phyloP scores from a whole-genome alignment of 2,888 invertebrate genomes.

The Tipula vernalis region DNA sequence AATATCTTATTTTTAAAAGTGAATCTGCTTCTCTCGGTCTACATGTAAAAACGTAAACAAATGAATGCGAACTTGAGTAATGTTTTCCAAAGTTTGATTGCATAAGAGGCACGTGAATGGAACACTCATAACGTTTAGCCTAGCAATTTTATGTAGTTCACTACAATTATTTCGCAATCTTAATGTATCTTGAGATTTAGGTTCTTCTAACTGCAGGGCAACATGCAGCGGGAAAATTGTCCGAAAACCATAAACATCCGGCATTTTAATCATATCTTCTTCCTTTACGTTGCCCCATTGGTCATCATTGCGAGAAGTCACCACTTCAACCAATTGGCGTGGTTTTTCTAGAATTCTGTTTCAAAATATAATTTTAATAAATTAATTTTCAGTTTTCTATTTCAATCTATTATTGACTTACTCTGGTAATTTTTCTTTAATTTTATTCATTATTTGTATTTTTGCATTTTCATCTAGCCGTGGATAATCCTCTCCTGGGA shows the following conservation, averaged over 20 bases:
- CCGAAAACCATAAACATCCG: conserved; percentile 29
- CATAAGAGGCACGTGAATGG: conserved; percentile 8
- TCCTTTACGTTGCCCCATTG: conserved; percentile 28
- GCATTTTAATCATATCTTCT: conserved; percentile 28
- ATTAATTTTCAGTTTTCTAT: background rate
- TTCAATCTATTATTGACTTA: conserved; percentile 22
- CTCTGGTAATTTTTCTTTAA: conserved; percentile 36
- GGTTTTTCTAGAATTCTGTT: conserved; percentile 34
- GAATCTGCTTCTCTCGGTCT: conserved; percentile 6
- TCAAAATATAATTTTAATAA: conserved; percentile 8
- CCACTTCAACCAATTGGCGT: conserved; percentile 31
- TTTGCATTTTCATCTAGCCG: conserved; percentile 28
- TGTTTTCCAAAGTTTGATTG: conserved; percentile 18
- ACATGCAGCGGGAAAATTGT: conserved; percentile 39
- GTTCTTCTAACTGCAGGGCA: conserved; percentile 36
- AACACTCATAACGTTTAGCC: conserved; percentile 32
- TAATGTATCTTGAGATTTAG: conserved; percentile 26
- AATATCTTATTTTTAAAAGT: background rate
- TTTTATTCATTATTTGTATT: conserved; percentile 35
- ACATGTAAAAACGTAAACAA: conserved; percentile 22
- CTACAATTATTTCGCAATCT: conserved; percentile 34
- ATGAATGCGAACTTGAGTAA: conserved; percentile 26
- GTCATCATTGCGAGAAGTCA: conserved; percentile 26
- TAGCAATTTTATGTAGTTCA: conserved; percentile 34
- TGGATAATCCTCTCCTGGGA: conserved; percentile 29